Evolutionary conservation across 2,113 vertebrate genomes (phyloP), one percentile per base, ranked within the genome.

Genomic region (Scomber scombrus): DNA sequence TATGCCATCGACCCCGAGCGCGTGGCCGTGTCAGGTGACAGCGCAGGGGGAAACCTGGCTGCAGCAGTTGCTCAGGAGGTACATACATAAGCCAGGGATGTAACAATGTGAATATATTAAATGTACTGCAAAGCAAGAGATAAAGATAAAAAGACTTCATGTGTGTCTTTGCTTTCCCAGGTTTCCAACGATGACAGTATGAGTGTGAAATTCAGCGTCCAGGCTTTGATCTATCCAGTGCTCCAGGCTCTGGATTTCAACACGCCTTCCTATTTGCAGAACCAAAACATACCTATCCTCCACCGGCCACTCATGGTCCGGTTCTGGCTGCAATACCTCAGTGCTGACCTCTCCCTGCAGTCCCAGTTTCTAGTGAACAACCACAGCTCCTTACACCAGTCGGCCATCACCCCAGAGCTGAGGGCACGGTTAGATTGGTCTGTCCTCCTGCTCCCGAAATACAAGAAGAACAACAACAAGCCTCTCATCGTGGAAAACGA

Each of bases 11-110:
- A 99, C 80, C 97, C 97, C 0, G 80, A 71, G 50, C 95, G 97
- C 50, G 93, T 99, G 29, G 97, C 93, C 4, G 89, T 99, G 87
- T 95, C 97, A 29, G 98, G 98, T 0, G 98, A 99, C 88, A 99
- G 98, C 0, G 96, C 97, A 6, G 98, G 98, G 74, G 98, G 98
- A 29, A 99, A 99, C 88, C 80, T 99, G 70, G 97, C 97, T 0
- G 97, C 97, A 18, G 97, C 95, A 5, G 93, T 97, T n/a, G 92
- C 95, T 80, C 98, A 99, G 80, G 94, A 96, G 97, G 98, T 99
- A 94, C 90, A 61, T 2, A 29, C 51, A 10, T 0, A n/a, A 49
- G 16, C 47, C 11, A 29, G 5, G n/a, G 34, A 19, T 23, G 16
- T 11, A 3, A 61, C 14, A 26, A 54, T 50, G 2, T 0, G 0